These are phyloP conservation scores for Corvus hawaiiensis DNA, from an alignment of 2,113 vertebrate genomes.

Conservation along the genomic window DNA sequence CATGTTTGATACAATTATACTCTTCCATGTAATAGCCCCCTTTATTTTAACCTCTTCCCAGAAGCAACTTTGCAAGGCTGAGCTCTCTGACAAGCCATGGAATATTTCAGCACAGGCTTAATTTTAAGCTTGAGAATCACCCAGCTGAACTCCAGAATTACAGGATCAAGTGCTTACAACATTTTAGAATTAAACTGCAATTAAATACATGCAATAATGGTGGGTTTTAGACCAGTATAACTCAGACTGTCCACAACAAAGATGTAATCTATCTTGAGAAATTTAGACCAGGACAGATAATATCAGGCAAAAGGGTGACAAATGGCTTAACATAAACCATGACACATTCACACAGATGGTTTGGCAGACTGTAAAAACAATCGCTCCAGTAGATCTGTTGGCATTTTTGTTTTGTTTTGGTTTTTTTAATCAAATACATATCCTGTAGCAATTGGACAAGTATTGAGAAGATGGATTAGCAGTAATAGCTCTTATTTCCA, in stretches of 20 bases:
- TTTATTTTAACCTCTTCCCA: not conserved
- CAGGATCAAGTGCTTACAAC: not conserved
- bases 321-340: not conserved
- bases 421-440: not conserved
- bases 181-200: not conserved
- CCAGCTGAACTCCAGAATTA: not conserved
- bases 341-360: constrained; percentile 17
- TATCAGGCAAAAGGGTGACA: not conserved
- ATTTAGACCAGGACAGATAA: not conserved
- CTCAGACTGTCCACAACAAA: not conserved
- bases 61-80: not conserved
- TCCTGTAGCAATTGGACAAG: not conserved
- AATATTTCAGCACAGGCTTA: not conserved
- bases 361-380: constrained; percentile 11
- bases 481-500: not conserved
- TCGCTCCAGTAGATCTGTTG: not conserved
- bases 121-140: not conserved
- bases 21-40: not conserved
- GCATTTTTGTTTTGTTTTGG: not conserved
- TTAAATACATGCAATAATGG: not conserved
- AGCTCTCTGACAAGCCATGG: not conserved
- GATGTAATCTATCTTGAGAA: not conserved
- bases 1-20: not conserved
- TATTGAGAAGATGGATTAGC: not conserved
- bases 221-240: not conserved